phyloP scores from a whole-genome alignment of 1,140 invertebrate genomes.

The Eurosta solidaginis region DNA sequence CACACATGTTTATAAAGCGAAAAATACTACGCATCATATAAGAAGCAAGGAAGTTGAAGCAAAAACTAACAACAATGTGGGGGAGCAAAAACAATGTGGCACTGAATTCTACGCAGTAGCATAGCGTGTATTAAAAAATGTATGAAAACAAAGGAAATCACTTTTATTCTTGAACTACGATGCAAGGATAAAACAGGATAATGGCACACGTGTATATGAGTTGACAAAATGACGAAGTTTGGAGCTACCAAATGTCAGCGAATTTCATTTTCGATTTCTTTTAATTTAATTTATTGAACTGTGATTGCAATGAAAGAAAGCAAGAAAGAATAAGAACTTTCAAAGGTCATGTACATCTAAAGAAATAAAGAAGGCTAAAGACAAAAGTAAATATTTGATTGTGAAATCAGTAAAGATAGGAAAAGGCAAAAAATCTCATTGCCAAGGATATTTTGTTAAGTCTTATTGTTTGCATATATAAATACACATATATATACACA shows the following conservation, averaged over 20 bases:
- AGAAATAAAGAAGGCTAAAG: neutral
- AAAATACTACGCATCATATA: constrained; percentile 3
- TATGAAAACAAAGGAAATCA: neutral
- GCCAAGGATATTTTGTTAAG: neutral
- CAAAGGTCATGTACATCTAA: no score
- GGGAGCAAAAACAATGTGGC: neutral
- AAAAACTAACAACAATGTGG: neutral
- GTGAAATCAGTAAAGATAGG: neutral
- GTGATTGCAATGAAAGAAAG: neutral
- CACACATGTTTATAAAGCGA: no score
- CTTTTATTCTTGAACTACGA: neutral
- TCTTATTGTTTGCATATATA: no score
- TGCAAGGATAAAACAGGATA: neutral
- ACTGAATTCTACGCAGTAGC: neutral
- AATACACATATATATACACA: neutral
- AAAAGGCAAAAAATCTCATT: neutral
- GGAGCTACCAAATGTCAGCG: constrained; percentile 22
- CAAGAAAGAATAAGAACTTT: no score
- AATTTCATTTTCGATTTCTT: neutral
- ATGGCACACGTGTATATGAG: constrained; percentile 9
- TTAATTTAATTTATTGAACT: neutral
- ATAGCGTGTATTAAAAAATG: neutral
- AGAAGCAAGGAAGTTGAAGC: neutral
- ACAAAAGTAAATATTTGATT: neutral
- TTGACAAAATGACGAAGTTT: neutral